Evolutionary conservation across 2,888 invertebrate genomes (phyloP).

Genomic region (Acanthococcus lagerstroemiae): DNA sequence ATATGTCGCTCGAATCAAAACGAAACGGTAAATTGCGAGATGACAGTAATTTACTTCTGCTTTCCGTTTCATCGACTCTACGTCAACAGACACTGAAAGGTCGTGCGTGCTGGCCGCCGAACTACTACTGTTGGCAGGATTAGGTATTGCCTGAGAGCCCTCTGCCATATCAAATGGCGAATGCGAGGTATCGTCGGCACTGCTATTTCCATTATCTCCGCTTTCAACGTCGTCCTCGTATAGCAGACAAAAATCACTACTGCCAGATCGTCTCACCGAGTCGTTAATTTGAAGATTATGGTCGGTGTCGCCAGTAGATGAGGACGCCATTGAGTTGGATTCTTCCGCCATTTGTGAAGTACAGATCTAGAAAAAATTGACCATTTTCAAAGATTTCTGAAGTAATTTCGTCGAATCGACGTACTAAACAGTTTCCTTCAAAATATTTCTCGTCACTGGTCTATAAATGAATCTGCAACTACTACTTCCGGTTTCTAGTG

Average conservation of each 20-base stretch:
- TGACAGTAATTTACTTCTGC: not conserved
- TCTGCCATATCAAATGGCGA: too few relatives aligned
- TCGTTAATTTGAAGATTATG: not conserved
- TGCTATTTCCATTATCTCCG: not conserved
- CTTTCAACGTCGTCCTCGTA: slow-evolving; percentile 12
- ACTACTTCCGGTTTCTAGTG: too few relatives aligned
- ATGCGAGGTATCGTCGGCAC: not conserved
- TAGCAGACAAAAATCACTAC: slow-evolving; percentile 10
- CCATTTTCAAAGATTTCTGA: too few relatives aligned
- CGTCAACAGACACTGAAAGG: not conserved
- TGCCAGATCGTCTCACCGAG: not conserved
- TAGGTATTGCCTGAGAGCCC: not conserved
- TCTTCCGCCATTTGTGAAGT: too few relatives aligned
- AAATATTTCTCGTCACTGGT: too few relatives aligned
- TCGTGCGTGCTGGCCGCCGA: not conserved
- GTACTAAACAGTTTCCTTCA: too few relatives aligned
- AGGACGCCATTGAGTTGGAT: too few relatives aligned
- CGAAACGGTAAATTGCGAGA: not conserved
- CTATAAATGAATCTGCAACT: too few relatives aligned
- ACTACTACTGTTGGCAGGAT: not conserved
- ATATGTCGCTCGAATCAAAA: not conserved
- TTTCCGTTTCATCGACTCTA: slow-evolving; percentile 13
- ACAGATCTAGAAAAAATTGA: too few relatives aligned
- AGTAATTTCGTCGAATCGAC: too few relatives aligned
- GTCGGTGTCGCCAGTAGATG: not conserved